Evolutionary conservation across 2,113 vertebrate genomes (phyloP).

Genomic region (Aviceda subcristata): DNA sequence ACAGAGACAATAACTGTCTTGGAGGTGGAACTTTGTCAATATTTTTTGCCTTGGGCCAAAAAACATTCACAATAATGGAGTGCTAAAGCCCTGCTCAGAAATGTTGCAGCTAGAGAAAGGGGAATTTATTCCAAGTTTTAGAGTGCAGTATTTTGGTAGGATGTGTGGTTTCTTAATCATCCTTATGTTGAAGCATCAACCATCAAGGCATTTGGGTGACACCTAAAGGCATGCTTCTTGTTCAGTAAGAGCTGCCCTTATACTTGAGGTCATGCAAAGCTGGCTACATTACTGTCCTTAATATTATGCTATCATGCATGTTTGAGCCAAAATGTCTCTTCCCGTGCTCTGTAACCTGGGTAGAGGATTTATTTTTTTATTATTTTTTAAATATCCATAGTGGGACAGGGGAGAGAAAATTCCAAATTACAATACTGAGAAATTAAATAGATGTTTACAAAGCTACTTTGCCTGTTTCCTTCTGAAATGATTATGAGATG

Average conservation of each 20-base stretch:
- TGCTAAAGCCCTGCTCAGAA: slow-evolving; percentile 54
- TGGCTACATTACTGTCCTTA: neutral
- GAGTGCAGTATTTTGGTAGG: slow-evolving; percentile 37
- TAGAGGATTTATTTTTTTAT: neutral
- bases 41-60: slow-evolving; percentile 76
- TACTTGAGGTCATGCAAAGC: neutral
- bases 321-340: neutral
- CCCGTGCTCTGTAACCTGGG: neutral
- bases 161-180: slow-evolving; percentile 55
- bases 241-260: neutral
- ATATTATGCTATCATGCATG: neutral
- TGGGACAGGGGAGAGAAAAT: neutral
- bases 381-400: neutral
- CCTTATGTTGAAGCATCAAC: slow-evolving; percentile 33
- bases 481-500: slow-evolving; percentile 14
- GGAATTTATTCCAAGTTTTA: slow-evolving; percentile 63
- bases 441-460: slow-evolving; percentile 15
- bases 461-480: neutral
- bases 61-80: slow-evolving; percentile 73
- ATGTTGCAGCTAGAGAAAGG: slow-evolving; percentile 35
- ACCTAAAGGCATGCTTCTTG: neutral
- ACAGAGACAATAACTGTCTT: slow-evolving; percentile 80
- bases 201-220: slow-evolving; percentile 7
- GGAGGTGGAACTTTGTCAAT: slow-evolving; percentile 74
- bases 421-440: neutral